phyloP scores from a whole-genome alignment of 2,113 vertebrate species.

The Vombatus ursinus region DNA sequence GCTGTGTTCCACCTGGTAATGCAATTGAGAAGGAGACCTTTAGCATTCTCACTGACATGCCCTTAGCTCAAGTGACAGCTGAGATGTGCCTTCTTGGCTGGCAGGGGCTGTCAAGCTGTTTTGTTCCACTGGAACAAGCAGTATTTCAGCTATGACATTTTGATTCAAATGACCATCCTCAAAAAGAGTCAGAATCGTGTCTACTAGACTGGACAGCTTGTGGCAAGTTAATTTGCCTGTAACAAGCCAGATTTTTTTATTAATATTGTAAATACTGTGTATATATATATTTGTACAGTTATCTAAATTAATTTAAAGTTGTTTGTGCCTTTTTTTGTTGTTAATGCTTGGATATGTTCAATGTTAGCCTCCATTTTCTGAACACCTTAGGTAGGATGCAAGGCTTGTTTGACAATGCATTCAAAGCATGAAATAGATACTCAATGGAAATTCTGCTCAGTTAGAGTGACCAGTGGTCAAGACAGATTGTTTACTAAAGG shows the following conservation, averaged over 20 bases:
- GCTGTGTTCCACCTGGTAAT: slow-evolving; percentile 75
- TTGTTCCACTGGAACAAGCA: slow-evolving; percentile 85
- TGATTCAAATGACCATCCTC: slow-evolving; percentile 85
- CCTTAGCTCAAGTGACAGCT: slow-evolving; percentile 73
- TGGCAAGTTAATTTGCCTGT: slow-evolving; percentile 89
- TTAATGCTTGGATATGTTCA: slow-evolving; percentile 91
- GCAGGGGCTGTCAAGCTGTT: slow-evolving; percentile 81
- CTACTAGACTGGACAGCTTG: slow-evolving; percentile 96
- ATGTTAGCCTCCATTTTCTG: slow-evolving; percentile 88
- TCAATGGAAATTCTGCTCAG: slow-evolving; percentile 78
- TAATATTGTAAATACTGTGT: slow-evolving; percentile 95
- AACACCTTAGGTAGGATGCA: slow-evolving; percentile 80
- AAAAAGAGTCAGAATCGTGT: slow-evolving; percentile 87
- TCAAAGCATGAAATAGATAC: slow-evolving; percentile 82
- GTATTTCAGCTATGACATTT: slow-evolving; percentile 88
- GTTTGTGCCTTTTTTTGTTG: slow-evolving; percentile 86
- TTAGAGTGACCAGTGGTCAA: slow-evolving; percentile 52
- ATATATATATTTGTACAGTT: slow-evolving; percentile 96
- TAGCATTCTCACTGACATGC: slow-evolving; percentile 74
- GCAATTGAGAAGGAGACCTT: slow-evolving; percentile 77
- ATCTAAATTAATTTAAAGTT: slow-evolving; percentile 99
- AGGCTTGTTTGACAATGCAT: slow-evolving; percentile 83
- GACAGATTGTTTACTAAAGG: slow-evolving; percentile 50
- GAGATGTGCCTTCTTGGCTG: slow-evolving; percentile 76
- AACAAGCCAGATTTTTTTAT: slow-evolving; percentile 86